Conservation (phyloP, 2,797 vertebrate species). For the Myripristis murdjan region DNA sequence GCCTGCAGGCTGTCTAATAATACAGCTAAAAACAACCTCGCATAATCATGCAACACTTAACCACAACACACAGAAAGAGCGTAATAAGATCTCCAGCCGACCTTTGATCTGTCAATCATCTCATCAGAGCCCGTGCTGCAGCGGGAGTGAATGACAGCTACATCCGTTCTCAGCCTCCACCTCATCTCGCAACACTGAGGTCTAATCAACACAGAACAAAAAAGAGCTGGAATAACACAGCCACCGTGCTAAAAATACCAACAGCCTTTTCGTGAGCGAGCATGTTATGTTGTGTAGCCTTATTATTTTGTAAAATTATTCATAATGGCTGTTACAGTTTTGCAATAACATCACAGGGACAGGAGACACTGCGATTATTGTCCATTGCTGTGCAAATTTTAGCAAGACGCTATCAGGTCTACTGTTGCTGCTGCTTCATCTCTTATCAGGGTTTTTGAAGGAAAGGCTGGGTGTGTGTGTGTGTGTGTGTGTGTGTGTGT, state of each 20-base stretch:
- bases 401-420: constrained; percentile 22
- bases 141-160: constrained; percentile 18
- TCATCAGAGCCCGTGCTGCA: neutral
- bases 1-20: constrained; percentile 20
- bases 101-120: constrained; percentile 58
- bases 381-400: neutral
- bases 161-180: constrained; percentile 23
- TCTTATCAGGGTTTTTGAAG: constrained; percentile 23
- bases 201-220: constrained; percentile 44
- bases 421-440: constrained; percentile 2
- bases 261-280: constrained; percentile 1
- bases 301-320: constrained; percentile 17
- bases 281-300: constrained; percentile 13
- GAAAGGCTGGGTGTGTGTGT: neutral
- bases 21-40: constrained; percentile 26
- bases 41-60: constrained; percentile 44
- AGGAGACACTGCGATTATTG: neutral
- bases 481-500: too few relatives aligned
- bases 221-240: constrained; percentile 20
- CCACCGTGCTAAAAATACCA: constrained; percentile 17
- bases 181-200: constrained; percentile 32
- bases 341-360: neutral
- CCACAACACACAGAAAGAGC: constrained; percentile 12
- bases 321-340: constrained; percentile 19
- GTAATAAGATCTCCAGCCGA: constrained; percentile 26